Conservation (phyloP, 2,113 vertebrate genomes). For the Chaenocephalus aceratus region DNA sequence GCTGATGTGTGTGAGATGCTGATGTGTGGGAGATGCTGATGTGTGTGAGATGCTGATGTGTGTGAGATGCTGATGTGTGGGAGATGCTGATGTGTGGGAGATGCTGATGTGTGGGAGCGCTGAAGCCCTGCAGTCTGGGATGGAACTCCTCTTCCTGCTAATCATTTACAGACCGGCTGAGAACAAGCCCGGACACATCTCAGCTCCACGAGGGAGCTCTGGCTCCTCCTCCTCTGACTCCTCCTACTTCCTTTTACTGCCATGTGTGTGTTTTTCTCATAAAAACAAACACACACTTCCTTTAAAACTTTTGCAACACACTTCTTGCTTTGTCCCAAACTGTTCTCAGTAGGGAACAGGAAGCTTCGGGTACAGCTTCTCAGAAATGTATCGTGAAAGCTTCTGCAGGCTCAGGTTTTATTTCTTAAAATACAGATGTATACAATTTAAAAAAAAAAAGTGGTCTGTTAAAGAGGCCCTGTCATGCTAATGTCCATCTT, state of each 20-base stretch:
- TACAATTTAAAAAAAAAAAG: background rate
- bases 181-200: slow-evolving; percentile 64
- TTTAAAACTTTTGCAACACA: slow-evolving; percentile 28
- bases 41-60: background rate
- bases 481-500: too few species aligned
- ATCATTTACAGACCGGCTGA: slow-evolving; percentile 70
- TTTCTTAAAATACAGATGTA: background rate
- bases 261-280: slow-evolving; percentile 35
- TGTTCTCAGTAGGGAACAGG: slow-evolving; percentile 52
- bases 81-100: background rate
- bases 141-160: slow-evolving; percentile 57
- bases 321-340: slow-evolving; percentile 2
- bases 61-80: too few species aligned
- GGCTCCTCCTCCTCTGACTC: slow-evolving; percentile 25
- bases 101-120: background rate
- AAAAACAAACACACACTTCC: slow-evolving; percentile 49
- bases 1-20: too few species aligned
- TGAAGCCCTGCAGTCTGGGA: background rate
- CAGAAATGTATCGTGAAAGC: slow-evolving; percentile 22
- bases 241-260: slow-evolving; percentile 47
- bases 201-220: slow-evolving; percentile 22
- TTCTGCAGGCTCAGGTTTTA: background rate
- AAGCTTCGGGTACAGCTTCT: slow-evolving; percentile 34
- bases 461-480: background rate
- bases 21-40: too few species aligned